These are phyloP conservation scores for Dicroscelio sp. DNA, from an alignment of 2,888 invertebrate genomes.

Conservation along the genomic window DNA sequence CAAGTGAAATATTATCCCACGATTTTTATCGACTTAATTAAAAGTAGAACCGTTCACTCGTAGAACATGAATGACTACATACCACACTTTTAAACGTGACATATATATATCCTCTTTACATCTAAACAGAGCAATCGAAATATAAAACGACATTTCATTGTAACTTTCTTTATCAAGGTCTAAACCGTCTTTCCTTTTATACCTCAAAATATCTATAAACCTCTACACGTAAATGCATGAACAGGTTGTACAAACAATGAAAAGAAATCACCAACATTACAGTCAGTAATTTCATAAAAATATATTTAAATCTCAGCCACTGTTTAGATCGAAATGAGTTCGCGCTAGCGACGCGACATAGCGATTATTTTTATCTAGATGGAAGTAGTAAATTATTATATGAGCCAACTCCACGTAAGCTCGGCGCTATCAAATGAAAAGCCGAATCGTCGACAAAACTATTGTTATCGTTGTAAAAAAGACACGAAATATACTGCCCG, in stretches of 20 bases:
- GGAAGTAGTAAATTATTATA: constrained; percentile 53
- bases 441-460: constrained; percentile 38
- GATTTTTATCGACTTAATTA: too few relatives aligned
- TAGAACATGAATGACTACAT: too few relatives aligned
- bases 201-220: neutral
- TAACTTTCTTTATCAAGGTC: too few relatives aligned
- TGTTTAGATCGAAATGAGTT: constrained; percentile 35
- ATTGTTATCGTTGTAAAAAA: constrained; percentile 62
- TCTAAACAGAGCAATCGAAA: too few relatives aligned
- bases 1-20: too few relatives aligned
- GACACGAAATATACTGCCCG: constrained; percentile 54
- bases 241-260: neutral
- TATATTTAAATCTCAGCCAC: constrained; percentile 1
- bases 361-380: constrained; percentile 45
- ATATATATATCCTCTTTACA: too few relatives aligned
- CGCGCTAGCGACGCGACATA: neutral
- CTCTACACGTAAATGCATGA: neutral
- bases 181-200: neutral
- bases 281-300: constrained; percentile 11
- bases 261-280: neutral
- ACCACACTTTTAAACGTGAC: too few relatives aligned
- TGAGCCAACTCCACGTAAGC: constrained; percentile 44
- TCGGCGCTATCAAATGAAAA: constrained; percentile 54
- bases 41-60: too few relatives aligned
- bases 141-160: too few relatives aligned